Evolutionary conservation across 2,888 invertebrate genomes (phyloP).

Genomic region (Troides aeacus): DNA sequence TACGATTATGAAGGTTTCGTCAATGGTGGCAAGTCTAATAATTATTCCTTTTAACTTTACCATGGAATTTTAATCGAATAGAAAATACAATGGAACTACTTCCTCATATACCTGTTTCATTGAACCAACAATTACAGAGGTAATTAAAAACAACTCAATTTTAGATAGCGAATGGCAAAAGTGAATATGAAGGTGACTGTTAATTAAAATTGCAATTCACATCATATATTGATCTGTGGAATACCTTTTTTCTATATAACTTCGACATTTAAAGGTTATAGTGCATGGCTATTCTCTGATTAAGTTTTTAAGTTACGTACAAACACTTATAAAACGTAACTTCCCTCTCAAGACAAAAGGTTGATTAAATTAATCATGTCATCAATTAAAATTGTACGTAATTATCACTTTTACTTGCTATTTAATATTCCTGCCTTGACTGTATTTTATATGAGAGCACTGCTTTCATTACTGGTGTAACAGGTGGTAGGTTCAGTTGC

Average conservation of each 20-base stretch:
- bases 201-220: constrained; percentile 6
- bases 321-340: not conserved
- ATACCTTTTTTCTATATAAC: not conserved
- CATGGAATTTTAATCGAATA: not conserved
- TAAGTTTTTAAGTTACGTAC: not conserved
- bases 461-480: too few relatives aligned
- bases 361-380: too few relatives aligned
- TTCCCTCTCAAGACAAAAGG: too few relatives aligned
- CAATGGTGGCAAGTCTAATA: not conserved
- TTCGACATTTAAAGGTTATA: constrained; percentile 1
- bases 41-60: not conserved
- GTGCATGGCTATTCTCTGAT: not conserved
- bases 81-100: not conserved
- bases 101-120: not conserved
- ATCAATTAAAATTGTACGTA: too few relatives aligned
- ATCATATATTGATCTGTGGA: not conserved
- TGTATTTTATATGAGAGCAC: too few relatives aligned
- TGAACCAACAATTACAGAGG: not conserved
- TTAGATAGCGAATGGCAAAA: constrained; percentile 1
- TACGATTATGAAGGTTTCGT: not conserved
- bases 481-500: too few relatives aligned
- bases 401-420: too few relatives aligned
- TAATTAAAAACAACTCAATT: not conserved
- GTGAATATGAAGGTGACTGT: not conserved
- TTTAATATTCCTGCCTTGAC: too few relatives aligned